A percentile compares a stretch with the other conserved stretches of the same genome.
Conservation (phyloP, 2,888 invertebrate genomes). For the Agrotis puta region DNA sequence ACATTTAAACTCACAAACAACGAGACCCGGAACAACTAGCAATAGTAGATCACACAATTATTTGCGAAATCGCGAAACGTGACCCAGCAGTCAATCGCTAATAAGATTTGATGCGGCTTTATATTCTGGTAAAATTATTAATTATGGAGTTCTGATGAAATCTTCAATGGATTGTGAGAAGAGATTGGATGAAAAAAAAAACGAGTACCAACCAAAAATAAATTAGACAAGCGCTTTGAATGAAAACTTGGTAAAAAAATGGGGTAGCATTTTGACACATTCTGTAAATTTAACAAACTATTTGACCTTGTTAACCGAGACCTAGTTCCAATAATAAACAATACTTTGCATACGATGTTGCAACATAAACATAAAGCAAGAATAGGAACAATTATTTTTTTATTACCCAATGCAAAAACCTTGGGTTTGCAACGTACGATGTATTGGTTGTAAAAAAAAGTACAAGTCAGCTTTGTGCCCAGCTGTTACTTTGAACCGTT, state of each 20-base stretch:
- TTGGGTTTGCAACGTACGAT: slow-evolving; percentile 33
- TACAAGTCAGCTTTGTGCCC: slow-evolving; percentile 16
- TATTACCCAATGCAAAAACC: slow-evolving; percentile 35
- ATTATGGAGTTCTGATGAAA: too few species aligned
- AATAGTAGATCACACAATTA: too few species aligned
- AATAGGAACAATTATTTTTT: slow-evolving; percentile 41
- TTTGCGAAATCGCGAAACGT: too few species aligned
- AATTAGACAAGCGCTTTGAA: neutral
- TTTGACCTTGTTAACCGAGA: slow-evolving; percentile 31
- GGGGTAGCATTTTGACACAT: neutral
- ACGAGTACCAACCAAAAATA: too few species aligned
- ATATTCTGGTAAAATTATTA: too few species aligned
- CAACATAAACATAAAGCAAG: slow-evolving; percentile 25
- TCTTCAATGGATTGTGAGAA: too few species aligned
- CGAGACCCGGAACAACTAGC: too few species aligned
- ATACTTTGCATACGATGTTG: slow-evolving; percentile 30
- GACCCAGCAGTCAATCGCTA: too few species aligned
- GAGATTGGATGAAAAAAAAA: too few species aligned
- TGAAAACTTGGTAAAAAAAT: neutral
- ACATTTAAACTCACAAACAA: too few species aligned
- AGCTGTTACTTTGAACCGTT: slow-evolving; percentile 27
- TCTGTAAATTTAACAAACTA: neutral
- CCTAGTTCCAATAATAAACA: slow-evolving; percentile 29
- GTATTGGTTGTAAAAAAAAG: slow-evolving; percentile 37
- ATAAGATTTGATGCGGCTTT: too few species aligned